phyloP scores from a whole-genome alignment of 1,140 invertebrate species.

The Cryptotermes secundus region DNA sequence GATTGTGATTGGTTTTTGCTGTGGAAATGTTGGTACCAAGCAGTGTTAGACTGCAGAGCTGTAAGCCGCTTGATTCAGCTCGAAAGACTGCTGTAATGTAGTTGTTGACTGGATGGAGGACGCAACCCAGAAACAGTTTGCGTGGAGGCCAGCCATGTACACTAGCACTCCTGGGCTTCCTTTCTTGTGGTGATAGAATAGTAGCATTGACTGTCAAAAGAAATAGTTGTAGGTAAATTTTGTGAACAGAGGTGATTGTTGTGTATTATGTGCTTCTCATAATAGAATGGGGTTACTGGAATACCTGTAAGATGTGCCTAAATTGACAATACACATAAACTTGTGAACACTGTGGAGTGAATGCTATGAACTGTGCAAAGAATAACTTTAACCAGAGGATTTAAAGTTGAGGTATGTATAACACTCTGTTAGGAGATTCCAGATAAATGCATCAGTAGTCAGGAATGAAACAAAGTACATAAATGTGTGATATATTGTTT shows the following conservation, averaged over 20 bases:
- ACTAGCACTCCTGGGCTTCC: background rate
- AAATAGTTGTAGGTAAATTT: background rate
- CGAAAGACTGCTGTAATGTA: background rate
- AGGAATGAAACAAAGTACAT: background rate
- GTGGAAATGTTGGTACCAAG: conserved; percentile 28
- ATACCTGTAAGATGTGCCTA: background rate
- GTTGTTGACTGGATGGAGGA: conserved; percentile 20
- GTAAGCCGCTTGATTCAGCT: conserved; percentile 5
- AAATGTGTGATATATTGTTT: background rate
- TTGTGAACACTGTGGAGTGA: background rate
- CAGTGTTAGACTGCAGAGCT: background rate
- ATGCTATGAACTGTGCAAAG: background rate
- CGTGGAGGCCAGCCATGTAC: conserved; percentile 14
- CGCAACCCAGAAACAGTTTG: conserved; percentile 22
- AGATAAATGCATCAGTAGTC: background rate
- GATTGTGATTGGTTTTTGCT: conserved; percentile 24
- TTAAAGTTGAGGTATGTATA: conserved; percentile 12
- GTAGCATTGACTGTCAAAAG: conserved; percentile 8
- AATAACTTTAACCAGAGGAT: background rate
- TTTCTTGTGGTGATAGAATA: conserved; percentile 6
- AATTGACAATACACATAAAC: background rate
- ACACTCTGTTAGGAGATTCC: background rate
- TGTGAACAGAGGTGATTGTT: background rate
- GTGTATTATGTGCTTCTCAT: background rate
- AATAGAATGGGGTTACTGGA: background rate